Percentiles rank a stretch among this genome's conserved stretches.
phyloP scores from a whole-genome alignment of 2,797 vertebrate genomes.

The Cetoscarus ocellatus region DNA sequence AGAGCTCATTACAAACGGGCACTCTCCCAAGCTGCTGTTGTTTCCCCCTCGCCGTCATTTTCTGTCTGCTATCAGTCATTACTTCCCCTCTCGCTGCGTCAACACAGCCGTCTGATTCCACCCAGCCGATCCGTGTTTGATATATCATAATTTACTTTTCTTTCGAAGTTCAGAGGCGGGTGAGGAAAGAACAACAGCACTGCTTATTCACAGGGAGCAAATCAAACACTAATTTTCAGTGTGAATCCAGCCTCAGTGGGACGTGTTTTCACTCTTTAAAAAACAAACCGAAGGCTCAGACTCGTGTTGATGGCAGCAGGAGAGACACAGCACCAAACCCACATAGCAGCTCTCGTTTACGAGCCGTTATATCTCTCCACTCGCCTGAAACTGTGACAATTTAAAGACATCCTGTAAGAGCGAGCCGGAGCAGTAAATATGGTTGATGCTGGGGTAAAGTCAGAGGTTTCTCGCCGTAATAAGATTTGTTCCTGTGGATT shows the following conservation, averaged over 20 bases:
- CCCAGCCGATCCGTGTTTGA: constrained; percentile 60
- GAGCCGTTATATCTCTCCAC: constrained; percentile 49
- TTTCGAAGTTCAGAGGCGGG: constrained; percentile 55
- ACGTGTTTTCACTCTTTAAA: constrained; percentile 43
- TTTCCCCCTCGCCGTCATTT: constrained; percentile 1
- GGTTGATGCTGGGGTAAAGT: constrained; percentile 56
- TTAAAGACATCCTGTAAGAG: constrained; percentile 61
- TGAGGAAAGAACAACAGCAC: constrained; percentile 52
- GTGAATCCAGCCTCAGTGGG: constrained; percentile 49
- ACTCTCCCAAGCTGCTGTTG: constrained; percentile 32
- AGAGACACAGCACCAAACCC: constrained; percentile 53
- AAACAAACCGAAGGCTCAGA: constrained; percentile 42
- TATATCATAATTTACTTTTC: constrained; percentile 55
- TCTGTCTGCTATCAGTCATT: constrained; percentile 45
- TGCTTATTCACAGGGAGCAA: constrained; percentile 66
- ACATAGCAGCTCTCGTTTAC: constrained; percentile 50
- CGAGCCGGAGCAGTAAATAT: constrained; percentile 61
- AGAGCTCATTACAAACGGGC: constrained; percentile 40
- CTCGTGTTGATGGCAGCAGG: constrained; percentile 65
- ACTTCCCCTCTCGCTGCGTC: constrained; percentile 44
- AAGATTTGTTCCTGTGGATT: constrained; percentile 86
- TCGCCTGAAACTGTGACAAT: constrained; percentile 60
- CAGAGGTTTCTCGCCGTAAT: constrained; percentile 75
- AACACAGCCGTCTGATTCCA: constrained; percentile 49
- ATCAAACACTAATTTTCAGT: constrained; percentile 75